Percentiles rank a stretch among this genome's conserved stretches.
Evolutionary conservation across 92 coral and sea anemone genomes (phyloP).

Genomic region (Epizoanthus fatuus): DNA sequence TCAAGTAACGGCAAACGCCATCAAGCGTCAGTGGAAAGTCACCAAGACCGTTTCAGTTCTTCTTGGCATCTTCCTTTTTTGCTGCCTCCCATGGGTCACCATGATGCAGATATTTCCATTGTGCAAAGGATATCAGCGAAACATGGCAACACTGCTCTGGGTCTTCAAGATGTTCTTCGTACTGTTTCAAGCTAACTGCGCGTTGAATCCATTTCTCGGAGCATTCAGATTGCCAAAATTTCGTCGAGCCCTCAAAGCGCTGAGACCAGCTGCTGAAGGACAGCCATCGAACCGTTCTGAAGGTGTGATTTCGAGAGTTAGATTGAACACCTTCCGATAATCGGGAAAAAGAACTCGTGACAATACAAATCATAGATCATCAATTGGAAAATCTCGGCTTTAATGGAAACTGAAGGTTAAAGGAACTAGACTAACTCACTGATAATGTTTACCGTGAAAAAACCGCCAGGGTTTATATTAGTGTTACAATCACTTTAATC

Average conservation of each 20-base stretch:
- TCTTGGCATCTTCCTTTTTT: conserved; percentile 26
- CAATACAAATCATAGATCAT: too few species aligned
- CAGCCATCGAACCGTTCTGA: too few species aligned
- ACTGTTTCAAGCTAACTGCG: conserved; percentile 21
- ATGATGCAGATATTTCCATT: conserved; percentile 28
- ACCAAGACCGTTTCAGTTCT: conserved; percentile 22
- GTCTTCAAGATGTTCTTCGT: conserved; percentile 28
- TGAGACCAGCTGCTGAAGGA: neutral
- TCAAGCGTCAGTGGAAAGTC: conserved; percentile 25
- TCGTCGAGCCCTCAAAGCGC: neutral
- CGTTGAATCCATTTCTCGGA: conserved; percentile 26
- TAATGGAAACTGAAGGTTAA: too few species aligned
- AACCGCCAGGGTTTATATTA: too few species aligned
- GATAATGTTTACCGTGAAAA: too few species aligned
- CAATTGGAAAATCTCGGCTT: too few species aligned
- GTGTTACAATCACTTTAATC: too few species aligned
- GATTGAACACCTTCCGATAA: too few species aligned
- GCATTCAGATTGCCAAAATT: conserved; percentile 30
- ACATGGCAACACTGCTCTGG: conserved; percentile 1
- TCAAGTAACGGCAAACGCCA: neutral
- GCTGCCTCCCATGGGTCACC: conserved; percentile 31
- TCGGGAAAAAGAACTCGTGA: too few species aligned
- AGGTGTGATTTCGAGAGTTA: too few species aligned
- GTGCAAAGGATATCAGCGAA: neutral
- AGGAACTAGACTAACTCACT: too few species aligned